Conservation (phyloP, 1,140 invertebrate genomes). For the Thereuonema tuberculata region DNA sequence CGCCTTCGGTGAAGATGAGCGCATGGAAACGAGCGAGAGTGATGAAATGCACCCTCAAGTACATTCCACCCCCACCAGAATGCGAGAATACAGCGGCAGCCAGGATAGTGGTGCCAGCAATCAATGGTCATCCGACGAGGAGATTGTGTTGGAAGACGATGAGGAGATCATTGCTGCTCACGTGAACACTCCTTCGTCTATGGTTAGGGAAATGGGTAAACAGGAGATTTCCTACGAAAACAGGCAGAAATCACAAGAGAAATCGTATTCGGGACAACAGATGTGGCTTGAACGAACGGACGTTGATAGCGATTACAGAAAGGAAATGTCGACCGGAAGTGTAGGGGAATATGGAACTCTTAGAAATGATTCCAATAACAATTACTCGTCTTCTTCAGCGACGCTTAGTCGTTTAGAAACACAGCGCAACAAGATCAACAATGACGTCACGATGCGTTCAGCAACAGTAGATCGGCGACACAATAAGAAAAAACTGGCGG, state of each 20-base stretch:
- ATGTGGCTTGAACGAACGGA: conserved; percentile 1
- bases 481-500: background rate
- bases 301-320: background rate
- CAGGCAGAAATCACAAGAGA: background rate
- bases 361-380: background rate
- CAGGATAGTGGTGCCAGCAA: background rate
- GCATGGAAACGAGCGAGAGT: conserved; percentile 10
- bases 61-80: no score
- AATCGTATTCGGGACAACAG: background rate
- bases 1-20: background rate
- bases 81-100: no score
- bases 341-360: background rate
- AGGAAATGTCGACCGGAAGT: background rate
- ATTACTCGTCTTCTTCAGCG: background rate
- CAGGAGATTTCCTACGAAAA: conserved; percentile 8
- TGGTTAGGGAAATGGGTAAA: conserved; percentile 5
- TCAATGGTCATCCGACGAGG: background rate
- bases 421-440: background rate
- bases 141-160: background rate
- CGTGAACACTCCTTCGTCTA: conserved; percentile 6
- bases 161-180: conserved; percentile 8
- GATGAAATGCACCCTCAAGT: background rate
- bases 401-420: conserved; percentile 6
- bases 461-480: conserved; percentile 3
- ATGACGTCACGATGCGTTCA: background rate